These are phyloP conservation scores for Clepsis dumicolana DNA, from an alignment of 2,888 invertebrate species.

Conservation along the genomic window DNA sequence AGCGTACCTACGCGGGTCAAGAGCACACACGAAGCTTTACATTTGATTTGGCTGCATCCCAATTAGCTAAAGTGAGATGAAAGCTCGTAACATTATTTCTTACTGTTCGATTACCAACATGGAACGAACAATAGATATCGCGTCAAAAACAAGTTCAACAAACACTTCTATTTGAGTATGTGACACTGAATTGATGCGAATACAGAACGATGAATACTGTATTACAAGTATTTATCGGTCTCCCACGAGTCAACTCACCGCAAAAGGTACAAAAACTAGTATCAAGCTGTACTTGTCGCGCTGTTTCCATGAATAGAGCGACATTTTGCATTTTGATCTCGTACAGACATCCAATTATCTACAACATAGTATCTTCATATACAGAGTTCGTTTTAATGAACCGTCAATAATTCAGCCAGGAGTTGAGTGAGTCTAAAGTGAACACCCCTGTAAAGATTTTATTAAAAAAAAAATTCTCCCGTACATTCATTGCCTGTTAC, in stretches of 20 bases:
- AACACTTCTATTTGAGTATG: background rate
- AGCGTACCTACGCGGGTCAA: no score
- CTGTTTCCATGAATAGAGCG: constrained; percentile 35
- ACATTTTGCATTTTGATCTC: background rate
- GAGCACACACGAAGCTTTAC: no score
- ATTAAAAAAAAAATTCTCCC: no score
- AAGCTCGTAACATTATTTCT: no score
- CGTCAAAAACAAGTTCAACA: constrained; percentile 11
- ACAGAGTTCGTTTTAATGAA: background rate
- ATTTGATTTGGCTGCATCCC: no score
- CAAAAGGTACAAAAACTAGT: constrained; percentile 61
- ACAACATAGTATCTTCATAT: background rate
- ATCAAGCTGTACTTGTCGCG: constrained; percentile 48
- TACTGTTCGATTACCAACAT: background rate
- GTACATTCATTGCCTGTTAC: no score
- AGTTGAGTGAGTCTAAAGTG: no score
- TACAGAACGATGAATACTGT: constrained; percentile 19
- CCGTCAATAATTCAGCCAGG: no score
- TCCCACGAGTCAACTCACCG: constrained; percentile 64
- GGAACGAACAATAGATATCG: constrained; percentile 4
- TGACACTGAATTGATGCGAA: background rate
- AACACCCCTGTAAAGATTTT: no score
- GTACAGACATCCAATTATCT: background rate
- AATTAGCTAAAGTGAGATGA: no score
- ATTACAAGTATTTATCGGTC: constrained; percentile 49